Conservation (phyloP, 1,140 invertebrate species). For the Ericerus pela region DNA sequence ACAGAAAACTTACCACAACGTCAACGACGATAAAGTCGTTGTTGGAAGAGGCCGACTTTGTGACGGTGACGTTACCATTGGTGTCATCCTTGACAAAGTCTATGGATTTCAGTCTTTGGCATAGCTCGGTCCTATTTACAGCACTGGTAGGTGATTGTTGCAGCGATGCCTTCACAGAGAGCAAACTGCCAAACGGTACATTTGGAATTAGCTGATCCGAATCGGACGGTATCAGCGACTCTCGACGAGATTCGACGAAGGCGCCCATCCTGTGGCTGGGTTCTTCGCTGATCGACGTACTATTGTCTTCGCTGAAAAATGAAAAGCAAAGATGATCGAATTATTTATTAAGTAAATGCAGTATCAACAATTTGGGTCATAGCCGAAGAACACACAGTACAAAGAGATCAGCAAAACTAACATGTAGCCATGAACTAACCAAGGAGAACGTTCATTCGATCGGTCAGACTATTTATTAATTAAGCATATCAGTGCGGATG, state of each 20-base stretch:
- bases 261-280: constrained; percentile 48
- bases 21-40: constrained; percentile 63
- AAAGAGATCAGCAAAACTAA: background rate
- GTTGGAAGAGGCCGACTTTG: constrained; percentile 25
- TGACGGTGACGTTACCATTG: constrained; percentile 22
- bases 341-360: too few species aligned
- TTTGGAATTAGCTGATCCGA: constrained; percentile 45
- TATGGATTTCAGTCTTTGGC: background rate
- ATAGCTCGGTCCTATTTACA: background rate
- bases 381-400: background rate
- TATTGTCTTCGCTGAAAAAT: constrained; percentile 37
- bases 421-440: background rate
- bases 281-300: constrained; percentile 40
- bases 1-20: constrained; percentile 39
- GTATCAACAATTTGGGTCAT: too few species aligned
- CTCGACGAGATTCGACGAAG: constrained; percentile 42
- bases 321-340: too few species aligned
- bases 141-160: constrained; percentile 22
- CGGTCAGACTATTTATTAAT: background rate
- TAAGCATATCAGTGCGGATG: background rate
- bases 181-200: constrained; percentile 48
- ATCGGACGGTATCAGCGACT: constrained; percentile 31
- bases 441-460: background rate
- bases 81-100: background rate
- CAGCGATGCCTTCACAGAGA: constrained; percentile 30